Percentiles rank a stretch among this genome's conserved stretches.
phyloP scores from a whole-genome alignment of 2,113 vertebrate species.

The human region DNA sequence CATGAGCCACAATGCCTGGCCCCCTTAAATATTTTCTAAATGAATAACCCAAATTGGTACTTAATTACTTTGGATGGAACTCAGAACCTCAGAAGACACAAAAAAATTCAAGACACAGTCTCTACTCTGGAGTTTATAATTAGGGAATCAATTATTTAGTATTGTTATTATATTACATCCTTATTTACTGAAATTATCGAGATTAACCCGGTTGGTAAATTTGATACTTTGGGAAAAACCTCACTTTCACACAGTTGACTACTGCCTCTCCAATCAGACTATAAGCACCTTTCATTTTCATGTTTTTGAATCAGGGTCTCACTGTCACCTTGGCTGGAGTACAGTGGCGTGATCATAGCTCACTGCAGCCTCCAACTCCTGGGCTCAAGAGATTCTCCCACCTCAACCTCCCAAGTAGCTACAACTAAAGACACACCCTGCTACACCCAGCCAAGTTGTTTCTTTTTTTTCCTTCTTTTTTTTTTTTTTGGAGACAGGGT shows the following conservation, averaged over 20 bases:
- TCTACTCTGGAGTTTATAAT: not conserved
- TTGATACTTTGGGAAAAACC: not conserved
- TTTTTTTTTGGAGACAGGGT: no score
- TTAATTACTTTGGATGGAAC: not conserved
- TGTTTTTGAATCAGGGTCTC: no score
- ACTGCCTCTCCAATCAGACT: not conserved
- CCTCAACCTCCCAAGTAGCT: no score
- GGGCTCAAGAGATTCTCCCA: no score
- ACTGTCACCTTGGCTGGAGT: no score
- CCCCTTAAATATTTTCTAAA: not conserved
- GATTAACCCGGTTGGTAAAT: not conserved
- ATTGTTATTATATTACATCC: not conserved
- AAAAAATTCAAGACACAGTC: not conserved
- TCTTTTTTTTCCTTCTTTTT: no score
- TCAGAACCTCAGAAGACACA: not conserved
- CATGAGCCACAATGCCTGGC: no score
- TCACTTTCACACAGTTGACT: not conserved
- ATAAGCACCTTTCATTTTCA: not conserved
- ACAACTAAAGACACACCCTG: no score
- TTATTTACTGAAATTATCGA: not conserved
- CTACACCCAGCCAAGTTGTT: no score
- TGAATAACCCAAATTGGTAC: slow-evolving; percentile 8
- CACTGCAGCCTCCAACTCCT: no score
- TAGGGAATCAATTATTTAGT: not conserved
- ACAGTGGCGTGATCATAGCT: no score